These are phyloP conservation scores for Coracias cyanogaster DNA, from an alignment of 2,797 vertebrate species.

Conservation along the genomic window DNA sequence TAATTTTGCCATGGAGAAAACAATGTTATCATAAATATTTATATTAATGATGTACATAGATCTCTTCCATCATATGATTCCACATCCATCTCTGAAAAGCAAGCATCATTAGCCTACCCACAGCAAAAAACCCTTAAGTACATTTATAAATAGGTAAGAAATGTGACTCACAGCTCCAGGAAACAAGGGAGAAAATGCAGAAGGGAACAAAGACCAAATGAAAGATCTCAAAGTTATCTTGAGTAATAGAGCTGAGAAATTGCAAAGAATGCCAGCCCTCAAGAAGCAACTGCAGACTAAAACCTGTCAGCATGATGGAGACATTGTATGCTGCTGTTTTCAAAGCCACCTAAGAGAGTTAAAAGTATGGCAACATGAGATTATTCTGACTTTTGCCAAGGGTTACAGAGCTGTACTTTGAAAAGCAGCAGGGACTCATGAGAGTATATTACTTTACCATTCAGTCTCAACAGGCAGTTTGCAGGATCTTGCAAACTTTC, in stretches of 20 bases:
- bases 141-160: background rate
- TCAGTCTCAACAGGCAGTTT: conserved; percentile 32
- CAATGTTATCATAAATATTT: background rate
- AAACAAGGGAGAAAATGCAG: background rate
- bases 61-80: background rate
- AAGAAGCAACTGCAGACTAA: background rate
- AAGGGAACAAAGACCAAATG: background rate
- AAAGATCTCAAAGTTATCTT: background rate
- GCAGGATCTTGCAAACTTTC: conserved; percentile 44
- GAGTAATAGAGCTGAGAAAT: background rate
- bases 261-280: background rate
- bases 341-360: conserved; percentile 15
- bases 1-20: background rate
- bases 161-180: background rate
- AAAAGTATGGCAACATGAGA: conserved; percentile 17
- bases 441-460: conserved; percentile 8
- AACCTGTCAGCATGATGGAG: background rate
- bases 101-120: background rate
- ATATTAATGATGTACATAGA: background rate
- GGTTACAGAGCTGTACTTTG: conserved; percentile 25
- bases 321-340: background rate
- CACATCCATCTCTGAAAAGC: background rate
- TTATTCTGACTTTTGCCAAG: conserved; percentile 37
- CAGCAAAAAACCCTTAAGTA: rapidly evolving
- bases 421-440: conserved; percentile 35